Evolutionary conservation across 2,888 invertebrate genomes (phyloP), one percentile per base, ranked within the genome.

Genomic region (Pasiphila rectangulata): DNA sequence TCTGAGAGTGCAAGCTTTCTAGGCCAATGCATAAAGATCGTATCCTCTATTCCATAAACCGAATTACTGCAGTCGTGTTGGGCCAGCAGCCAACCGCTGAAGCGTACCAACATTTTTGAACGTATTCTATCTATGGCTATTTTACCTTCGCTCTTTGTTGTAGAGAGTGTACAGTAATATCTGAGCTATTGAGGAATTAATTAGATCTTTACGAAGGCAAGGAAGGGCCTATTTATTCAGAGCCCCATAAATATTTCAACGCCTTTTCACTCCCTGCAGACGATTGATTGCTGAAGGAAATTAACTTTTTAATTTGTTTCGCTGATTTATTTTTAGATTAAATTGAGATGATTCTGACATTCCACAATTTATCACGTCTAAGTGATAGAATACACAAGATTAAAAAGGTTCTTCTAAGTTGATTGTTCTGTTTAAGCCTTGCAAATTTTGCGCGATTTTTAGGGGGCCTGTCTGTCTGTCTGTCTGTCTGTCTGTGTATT

Each of bases 21-120:
- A 68, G 77, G 72, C 63, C 71, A 74, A 62, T 69, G 73, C 71
- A 70, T 66, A 68, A 56, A 58, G 64, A 72, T 67, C 49, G 59
- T 64, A 66, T 62, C 63, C 58, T 64, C 51, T 57, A 56, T 54
- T 63, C 46, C 66, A 72, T 75, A 71, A 67, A 59, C 54, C 48
- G 58, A 63, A 66, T 69, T 68, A 61, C 64, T 68, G 66, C 64
- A 61, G 40, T 66, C 54, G 62, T 59, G 66, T 57, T 74, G 72
- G 76, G 76, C 71, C 51, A 35, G n/a, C 52, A 63, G 79, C 78
- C 77, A 82, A 59, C 55, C 59, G 43, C 51, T 63, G 61, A 66
- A 64, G 56, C 47, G 60, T 71, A 67, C 59, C 52, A 50, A 56
- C 55, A 34, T 58, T 59, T 54, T 57, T 58, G 27, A 47, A 54